phyloP scores from a whole-genome alignment of 2,888 invertebrate genomes.

The Argyra leucocephala region DNA sequence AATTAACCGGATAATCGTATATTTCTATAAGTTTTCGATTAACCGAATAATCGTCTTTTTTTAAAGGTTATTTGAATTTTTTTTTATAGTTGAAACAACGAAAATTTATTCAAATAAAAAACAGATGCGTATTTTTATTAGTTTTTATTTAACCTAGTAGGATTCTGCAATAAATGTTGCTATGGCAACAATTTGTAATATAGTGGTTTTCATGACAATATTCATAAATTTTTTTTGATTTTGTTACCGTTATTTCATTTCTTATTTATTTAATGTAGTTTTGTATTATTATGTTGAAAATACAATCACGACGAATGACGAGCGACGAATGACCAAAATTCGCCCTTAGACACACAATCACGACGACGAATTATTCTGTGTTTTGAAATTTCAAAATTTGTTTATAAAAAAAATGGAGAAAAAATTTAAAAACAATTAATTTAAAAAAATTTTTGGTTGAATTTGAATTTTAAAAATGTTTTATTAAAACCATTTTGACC shows the following conservation, averaged over 20 bases:
- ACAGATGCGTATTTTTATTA: constrained; percentile 7
- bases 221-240: neutral
- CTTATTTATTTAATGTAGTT: constrained; percentile 1
- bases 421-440: too few species aligned
- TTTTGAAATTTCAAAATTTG: too few species aligned
- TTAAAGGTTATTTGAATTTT: neutral
- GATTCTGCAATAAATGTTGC: neutral
- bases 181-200: neutral
- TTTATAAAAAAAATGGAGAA: too few species aligned
- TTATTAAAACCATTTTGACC: too few species aligned
- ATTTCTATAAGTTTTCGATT: constrained; percentile 7
- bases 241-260: neutral
- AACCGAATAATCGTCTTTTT: constrained; percentile 2
- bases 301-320: too few species aligned
- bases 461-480: too few species aligned
- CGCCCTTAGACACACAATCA: too few species aligned
- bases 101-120: neutral
- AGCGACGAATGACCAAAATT: too few species aligned
- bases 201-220: constrained; percentile 2
- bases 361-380: too few species aligned
- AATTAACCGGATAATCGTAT: too few species aligned
- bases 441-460: too few species aligned
- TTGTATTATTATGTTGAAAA: constrained; percentile 1
- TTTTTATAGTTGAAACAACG: neutral
- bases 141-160: neutral